Conservation (phyloP, 2,113 vertebrate genomes). For the Misgurnus anguillicaudatus region DNA sequence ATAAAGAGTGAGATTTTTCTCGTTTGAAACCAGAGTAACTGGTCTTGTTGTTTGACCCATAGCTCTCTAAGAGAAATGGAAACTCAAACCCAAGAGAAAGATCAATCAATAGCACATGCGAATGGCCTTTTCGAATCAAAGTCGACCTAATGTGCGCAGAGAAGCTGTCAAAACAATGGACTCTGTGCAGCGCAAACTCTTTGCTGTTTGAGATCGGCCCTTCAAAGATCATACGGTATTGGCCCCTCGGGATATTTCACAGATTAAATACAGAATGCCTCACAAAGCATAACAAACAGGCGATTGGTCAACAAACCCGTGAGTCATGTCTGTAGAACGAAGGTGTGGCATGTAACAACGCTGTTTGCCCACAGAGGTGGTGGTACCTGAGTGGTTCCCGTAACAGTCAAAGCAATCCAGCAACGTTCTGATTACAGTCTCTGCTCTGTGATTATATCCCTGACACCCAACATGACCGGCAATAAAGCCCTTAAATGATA, state of each 20-base stretch:
- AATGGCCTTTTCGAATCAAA: slow-evolving; percentile 54
- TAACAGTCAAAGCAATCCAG: neutral
- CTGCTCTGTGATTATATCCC: slow-evolving; percentile 22
- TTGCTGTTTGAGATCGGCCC: slow-evolving; percentile 17
- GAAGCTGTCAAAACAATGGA: slow-evolving; percentile 53
- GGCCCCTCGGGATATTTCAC: neutral
- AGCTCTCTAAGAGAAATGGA: slow-evolving; percentile 37
- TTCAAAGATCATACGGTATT: slow-evolving; percentile 14
- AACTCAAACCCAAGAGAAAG: slow-evolving; percentile 26
- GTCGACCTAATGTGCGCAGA: slow-evolving; percentile 34
- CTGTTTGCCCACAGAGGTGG: slow-evolving; percentile 4
- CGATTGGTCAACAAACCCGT: slow-evolving; percentile 11
- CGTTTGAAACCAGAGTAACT: slow-evolving; percentile 22
- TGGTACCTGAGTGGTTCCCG: neutral
- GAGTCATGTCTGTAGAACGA: slow-evolving; percentile 49
- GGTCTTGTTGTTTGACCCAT: slow-evolving; percentile 34
- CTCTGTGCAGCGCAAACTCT: slow-evolving; percentile 14
- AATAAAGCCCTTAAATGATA: neutral
- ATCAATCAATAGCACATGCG: slow-evolving; percentile 39
- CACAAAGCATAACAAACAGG: slow-evolving; percentile 46
- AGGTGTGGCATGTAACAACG: slow-evolving; percentile 31
- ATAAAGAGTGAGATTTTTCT: slow-evolving; percentile 30
- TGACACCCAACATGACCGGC: slow-evolving; percentile 6
- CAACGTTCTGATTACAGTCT: slow-evolving; percentile 31
- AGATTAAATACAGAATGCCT: slow-evolving; percentile 40